phyloP scores from a whole-genome alignment of 2,113 vertebrate species.

The Azemiops feae region DNA sequence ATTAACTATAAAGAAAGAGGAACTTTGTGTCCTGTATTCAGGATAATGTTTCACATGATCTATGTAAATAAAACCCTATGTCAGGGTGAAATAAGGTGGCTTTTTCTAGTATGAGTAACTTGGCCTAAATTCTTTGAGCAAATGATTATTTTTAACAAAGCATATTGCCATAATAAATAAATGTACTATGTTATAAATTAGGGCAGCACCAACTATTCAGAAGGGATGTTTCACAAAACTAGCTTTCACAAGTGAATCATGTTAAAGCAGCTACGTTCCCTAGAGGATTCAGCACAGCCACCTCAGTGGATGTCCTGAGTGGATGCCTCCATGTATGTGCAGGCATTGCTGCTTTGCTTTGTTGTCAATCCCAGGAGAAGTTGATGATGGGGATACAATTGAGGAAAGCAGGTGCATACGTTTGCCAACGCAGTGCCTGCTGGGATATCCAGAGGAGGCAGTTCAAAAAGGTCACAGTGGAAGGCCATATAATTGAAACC shows the following conservation, averaged over 20 bases:
- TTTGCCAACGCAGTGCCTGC: not conserved
- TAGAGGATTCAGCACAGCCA: not conserved
- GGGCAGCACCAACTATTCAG: not conserved
- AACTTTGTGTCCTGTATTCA: not conserved
- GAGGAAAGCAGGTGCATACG: not conserved
- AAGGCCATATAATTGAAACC: not conserved
- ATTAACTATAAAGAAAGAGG: slow-evolving; percentile 16
- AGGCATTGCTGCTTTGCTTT: not conserved
- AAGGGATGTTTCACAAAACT: not conserved
- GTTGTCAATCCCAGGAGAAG: not conserved
- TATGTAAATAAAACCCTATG: not conserved
- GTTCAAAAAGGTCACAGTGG: not conserved
- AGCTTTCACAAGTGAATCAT: not conserved
- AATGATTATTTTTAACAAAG: not conserved
- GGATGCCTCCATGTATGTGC: not conserved
- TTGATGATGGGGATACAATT: not conserved
- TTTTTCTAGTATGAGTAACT: not conserved
- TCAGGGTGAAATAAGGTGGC: not conserved
- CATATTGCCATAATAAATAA: not conserved
- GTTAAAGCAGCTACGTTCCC: not conserved
- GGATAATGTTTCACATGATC: not conserved
- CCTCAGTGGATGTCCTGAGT: not conserved
- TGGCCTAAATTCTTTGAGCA: slow-evolving; percentile 10
- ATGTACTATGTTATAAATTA: not conserved
- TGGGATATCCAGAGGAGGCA: not conserved